Conservation (phyloP, 1,140 invertebrate genomes). For the Lethocerus indicus region DNA sequence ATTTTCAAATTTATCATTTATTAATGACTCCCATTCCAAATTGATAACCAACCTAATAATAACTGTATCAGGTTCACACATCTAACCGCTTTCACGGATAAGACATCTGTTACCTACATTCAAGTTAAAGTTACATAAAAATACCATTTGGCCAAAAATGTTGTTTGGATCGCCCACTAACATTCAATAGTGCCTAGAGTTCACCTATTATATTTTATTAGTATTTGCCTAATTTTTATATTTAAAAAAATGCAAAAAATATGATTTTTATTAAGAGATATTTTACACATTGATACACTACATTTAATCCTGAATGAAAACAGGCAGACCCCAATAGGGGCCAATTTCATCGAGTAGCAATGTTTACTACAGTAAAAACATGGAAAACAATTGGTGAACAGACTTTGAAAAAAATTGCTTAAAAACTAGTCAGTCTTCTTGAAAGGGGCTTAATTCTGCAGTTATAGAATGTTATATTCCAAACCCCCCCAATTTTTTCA, state of each 20-base stretch:
- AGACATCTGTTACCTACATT: too few species aligned
- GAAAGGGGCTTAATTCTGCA: not conserved
- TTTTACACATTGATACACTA: not conserved
- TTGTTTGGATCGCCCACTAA: too few species aligned
- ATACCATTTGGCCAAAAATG: too few species aligned
- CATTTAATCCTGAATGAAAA: not conserved
- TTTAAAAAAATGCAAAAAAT: not conserved
- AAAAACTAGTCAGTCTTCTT: slow-evolving; percentile 8
- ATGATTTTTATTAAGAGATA: slow-evolving; percentile 4
- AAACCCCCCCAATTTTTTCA: too few species aligned
- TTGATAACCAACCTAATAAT: too few species aligned
- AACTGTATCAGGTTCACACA: too few species aligned
- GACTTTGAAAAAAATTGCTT: slow-evolving; percentile 3
- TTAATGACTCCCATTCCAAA: too few species aligned
- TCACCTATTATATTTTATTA: not conserved
- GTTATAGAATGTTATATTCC: slow-evolving; percentile 1
- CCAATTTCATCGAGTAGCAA: not conserved
- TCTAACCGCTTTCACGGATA: too few species aligned
- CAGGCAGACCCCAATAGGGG: not conserved
- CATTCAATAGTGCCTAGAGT: not conserved
- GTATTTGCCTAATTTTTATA: not conserved
- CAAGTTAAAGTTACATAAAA: too few species aligned
- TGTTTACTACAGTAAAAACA: slow-evolving; percentile 2
- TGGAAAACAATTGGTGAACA: slow-evolving; percentile 5
- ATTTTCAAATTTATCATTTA: too few species aligned